Conservation (phyloP, 2,797 vertebrate genomes). For the Myiothlypis coronata region DNA sequence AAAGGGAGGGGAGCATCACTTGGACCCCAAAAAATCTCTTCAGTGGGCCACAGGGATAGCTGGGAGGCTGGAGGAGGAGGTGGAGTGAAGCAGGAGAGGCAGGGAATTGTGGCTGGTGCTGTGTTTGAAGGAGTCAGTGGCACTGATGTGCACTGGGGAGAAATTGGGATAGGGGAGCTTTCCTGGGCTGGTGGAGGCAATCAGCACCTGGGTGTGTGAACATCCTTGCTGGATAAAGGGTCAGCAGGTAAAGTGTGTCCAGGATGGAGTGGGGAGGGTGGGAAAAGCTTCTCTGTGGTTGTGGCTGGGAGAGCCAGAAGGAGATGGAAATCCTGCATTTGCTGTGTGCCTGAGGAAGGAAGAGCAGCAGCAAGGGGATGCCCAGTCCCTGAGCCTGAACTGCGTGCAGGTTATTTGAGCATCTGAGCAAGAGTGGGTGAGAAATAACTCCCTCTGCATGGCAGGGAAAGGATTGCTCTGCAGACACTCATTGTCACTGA, state of each 20-base stretch:
- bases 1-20: background rate
- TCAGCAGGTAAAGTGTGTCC: accelerated
- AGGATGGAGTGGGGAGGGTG: background rate
- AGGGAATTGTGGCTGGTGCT: accelerated
- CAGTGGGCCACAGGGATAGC: background rate
- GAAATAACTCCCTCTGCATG: background rate
- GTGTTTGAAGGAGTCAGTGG: background rate
- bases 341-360: accelerated
- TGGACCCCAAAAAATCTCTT: background rate
- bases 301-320: background rate
- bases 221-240: accelerated
- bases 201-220: background rate
- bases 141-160: too few relatives aligned
- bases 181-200: background rate
- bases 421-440: background rate
- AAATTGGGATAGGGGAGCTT: accelerated
- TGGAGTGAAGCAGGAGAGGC: background rate
- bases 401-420: background rate
- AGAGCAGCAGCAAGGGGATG: background rate
- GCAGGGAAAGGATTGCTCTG: background rate
- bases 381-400: background rate
- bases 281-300: background rate
- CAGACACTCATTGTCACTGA: background rate
- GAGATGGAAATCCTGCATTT: background rate
- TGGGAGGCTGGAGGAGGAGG: background rate